These are phyloP conservation scores for Timema podura DNA, from an alignment of 2,888 invertebrate genomes.

Conservation along the genomic window DNA sequence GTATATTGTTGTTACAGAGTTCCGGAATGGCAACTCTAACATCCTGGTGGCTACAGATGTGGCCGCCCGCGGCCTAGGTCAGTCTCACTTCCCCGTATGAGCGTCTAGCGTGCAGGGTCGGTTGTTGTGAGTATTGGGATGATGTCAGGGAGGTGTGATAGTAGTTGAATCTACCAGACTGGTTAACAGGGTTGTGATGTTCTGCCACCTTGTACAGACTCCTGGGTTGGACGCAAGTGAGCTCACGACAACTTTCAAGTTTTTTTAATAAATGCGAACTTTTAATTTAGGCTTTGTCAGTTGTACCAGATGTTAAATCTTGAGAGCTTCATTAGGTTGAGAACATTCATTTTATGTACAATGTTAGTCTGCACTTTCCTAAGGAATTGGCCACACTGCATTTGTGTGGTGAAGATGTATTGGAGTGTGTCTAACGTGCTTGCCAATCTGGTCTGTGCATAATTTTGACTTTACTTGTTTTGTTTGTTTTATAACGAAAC, in stretches of 20 bases:
- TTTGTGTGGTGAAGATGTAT: too few relatives aligned
- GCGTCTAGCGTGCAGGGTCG: conserved; percentile 31
- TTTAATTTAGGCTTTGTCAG: too few relatives aligned
- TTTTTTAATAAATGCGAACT: too few relatives aligned
- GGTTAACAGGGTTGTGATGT: conserved; percentile 20
- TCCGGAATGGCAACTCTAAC: conserved; percentile 79
- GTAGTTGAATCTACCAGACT: conserved; percentile 26
- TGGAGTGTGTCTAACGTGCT: too few relatives aligned
- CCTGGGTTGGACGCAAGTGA: neutral
- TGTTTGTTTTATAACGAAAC: too few relatives aligned
- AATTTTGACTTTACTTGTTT: too few relatives aligned
- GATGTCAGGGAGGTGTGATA: conserved; percentile 24
- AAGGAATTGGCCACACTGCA: too few relatives aligned
- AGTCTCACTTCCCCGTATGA: conserved; percentile 49
- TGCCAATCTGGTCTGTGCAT: too few relatives aligned
- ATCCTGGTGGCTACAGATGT: conserved; percentile 97
- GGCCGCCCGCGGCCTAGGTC: conserved; percentile 92
- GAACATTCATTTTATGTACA: neutral
- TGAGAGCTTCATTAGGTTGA: too few relatives aligned
- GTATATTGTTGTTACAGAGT: conserved; percentile 53
- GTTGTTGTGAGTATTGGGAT: conserved; percentile 10
- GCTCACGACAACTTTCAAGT: too few relatives aligned
- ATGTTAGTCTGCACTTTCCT: neutral
- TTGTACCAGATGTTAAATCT: too few relatives aligned
- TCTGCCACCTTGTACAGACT: neutral